These are phyloP conservation scores for Pseudonaja textilis DNA, from an alignment of 2,113 vertebrate genomes.

Conservation along the genomic window DNA sequence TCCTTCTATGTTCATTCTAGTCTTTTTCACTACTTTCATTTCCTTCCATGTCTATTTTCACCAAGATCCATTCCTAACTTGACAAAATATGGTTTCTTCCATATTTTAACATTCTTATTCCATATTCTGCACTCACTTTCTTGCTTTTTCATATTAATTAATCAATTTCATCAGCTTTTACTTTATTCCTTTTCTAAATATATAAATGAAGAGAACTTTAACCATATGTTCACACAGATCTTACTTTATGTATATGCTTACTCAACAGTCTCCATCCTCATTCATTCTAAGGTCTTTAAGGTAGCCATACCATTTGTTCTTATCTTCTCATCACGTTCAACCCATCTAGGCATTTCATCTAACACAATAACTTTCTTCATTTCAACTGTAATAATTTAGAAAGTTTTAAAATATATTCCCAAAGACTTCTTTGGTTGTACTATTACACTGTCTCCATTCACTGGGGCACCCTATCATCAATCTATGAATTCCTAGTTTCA, in stretches of 20 bases:
- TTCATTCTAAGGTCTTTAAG: background rate
- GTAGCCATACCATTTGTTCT: background rate
- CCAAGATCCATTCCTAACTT: background rate
- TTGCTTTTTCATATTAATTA: background rate
- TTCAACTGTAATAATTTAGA: background rate
- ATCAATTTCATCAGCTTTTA: background rate
- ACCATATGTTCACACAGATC: background rate
- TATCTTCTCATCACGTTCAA: background rate
- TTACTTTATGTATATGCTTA: background rate
- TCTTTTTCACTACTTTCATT: background rate
- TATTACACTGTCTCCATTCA: background rate
- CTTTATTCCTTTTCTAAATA: background rate
- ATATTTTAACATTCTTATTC: background rate
- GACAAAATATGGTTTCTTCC: background rate
- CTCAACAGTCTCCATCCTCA: background rate
- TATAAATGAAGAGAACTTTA: background rate
- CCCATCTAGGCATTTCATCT: background rate
- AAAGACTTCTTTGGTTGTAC: background rate
- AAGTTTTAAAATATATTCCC: background rate
- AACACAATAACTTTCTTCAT: background rate
- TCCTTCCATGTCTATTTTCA: background rate
- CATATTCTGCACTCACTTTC: background rate
- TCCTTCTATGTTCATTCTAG: background rate
- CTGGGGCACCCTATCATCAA: background rate
- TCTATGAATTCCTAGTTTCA: background rate